Base-by-base conservation (phyloP, 2,888 invertebrate species). In the Pristionchus maxplancki region DNA sequence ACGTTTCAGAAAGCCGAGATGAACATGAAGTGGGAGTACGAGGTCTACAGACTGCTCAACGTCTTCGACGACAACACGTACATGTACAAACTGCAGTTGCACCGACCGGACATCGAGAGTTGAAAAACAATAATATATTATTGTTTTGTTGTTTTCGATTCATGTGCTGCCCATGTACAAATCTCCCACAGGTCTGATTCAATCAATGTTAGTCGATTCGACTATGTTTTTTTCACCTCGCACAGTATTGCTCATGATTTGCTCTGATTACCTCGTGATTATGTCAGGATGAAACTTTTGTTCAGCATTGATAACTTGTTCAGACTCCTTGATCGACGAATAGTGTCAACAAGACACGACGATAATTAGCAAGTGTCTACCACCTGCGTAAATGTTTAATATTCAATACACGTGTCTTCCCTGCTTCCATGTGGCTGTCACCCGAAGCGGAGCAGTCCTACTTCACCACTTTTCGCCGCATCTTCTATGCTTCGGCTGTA, bases 1-100 rank as follows among this genome's bases (percentile, higher is more conserved):
- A 2, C 6, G 6, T 58, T 82, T 53, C 82, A 83, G 82, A 50
- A 37, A 83, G 82, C 53, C 2, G 82, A 83, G 34, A 50, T 83
- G 53, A 83, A 83, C 37, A 50, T 83, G 82, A 53, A 50, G 82
- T 50, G 53, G 82, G 82, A 83, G 82, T 83, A 83, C 82, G 82
- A 83, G 37, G 82, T 83, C 17, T 83, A 83, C n/a, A 24, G 82
- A 5, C 28, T 83, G 6, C 82, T 83, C 31, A 83, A 83, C 53
- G 82, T 83, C 31, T 83, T 83, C 53, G 82, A 53, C 9, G 82
- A 83, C 53, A 53, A 83, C 53, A 83, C 82, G 50, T 83, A 53
- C 82, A 83, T 83, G 82, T 83, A 83, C 82, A 83, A 83, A 6
- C 50, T 83, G 31, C 82, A 83, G n/a, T 24, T 53, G 17, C 82